A percentile compares a stretch with the other conserved stretches of the same genome.
Evolutionary conservation across 2,797 vertebrate species (phyloP).

Genomic region (Paratrypauchen microcephalus): DNA sequence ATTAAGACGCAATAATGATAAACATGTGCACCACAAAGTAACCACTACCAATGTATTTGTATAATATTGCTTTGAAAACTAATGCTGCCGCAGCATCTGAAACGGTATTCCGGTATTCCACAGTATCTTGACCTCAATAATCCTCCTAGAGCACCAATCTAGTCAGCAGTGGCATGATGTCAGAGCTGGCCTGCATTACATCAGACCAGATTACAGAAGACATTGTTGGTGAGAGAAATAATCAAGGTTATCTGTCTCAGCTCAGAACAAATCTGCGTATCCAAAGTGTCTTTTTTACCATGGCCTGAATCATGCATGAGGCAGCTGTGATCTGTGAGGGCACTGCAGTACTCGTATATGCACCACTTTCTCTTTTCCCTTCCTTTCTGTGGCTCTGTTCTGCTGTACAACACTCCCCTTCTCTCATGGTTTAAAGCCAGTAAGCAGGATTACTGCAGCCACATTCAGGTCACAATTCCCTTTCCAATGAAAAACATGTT

Average conservation of each 20-base stretch:
- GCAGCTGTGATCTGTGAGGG: conserved; percentile 40
- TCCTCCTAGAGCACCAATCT: conserved; percentile 67
- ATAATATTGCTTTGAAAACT: conserved; percentile 12
- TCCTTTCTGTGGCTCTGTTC: conserved; percentile 5
- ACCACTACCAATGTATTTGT: background rate
- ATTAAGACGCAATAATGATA: background rate
- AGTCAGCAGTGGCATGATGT: conserved; percentile 56
- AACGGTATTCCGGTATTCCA: conserved; percentile 38
- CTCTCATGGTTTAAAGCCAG: conserved; percentile 55
- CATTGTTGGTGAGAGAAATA: conserved; percentile 31
- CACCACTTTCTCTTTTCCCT: conserved; percentile 21
- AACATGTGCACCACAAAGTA: background rate
- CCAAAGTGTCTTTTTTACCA: conserved; percentile 14
- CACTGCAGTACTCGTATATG: conserved; percentile 30
- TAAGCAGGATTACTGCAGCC: conserved; percentile 64
- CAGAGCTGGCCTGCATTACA: conserved; percentile 54
- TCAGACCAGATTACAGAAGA: conserved; percentile 61
- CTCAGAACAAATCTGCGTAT: conserved; percentile 39
- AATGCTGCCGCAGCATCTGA: conserved; percentile 21
- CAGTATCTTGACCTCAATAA: conserved; percentile 57
- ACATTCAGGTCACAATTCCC: conserved; percentile 56
- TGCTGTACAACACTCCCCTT: conserved; percentile 20
- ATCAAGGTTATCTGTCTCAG: conserved; percentile 47
- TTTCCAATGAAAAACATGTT: conserved; percentile 41
- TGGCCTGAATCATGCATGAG: conserved; percentile 17